Conservation (phyloP, 2,797 vertebrate species). For the Paratrypauchen microcephalus region DNA sequence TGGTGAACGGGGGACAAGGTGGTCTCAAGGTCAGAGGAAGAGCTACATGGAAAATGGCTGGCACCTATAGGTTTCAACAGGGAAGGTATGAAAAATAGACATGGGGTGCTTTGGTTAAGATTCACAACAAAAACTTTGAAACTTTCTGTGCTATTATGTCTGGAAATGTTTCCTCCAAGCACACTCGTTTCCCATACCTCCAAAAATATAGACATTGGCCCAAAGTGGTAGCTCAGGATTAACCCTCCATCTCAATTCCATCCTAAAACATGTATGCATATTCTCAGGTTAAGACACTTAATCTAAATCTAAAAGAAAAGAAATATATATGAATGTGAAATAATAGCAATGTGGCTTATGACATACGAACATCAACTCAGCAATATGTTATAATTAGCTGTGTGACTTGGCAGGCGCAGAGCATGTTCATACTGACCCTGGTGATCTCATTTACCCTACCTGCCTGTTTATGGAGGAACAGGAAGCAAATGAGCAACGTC, state of each 20-base stretch:
- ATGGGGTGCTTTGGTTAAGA: not conserved
- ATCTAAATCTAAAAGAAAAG: not conserved
- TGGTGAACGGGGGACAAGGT: slow-evolving; percentile 67
- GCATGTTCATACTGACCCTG: slow-evolving; percentile 53
- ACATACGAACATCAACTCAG: slow-evolving; percentile 5
- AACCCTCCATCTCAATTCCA: not conserved
- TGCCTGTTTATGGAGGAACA: slow-evolving; percentile 55
- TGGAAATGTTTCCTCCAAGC: not conserved
- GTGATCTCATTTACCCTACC: slow-evolving; percentile 55
- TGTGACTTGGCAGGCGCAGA: slow-evolving; percentile 31
- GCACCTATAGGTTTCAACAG: slow-evolving; percentile 17
- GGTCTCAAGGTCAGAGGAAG: slow-evolving; percentile 72
- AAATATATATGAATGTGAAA: not conserved
- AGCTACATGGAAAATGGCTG: slow-evolving; percentile 25
- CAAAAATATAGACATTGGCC: not conserved
- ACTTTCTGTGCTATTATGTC: not conserved
- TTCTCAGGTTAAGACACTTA: not conserved
- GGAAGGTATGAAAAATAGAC: not conserved
- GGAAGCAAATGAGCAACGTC: slow-evolving; percentile 54
- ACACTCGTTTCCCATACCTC: not conserved
- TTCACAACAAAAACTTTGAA: not conserved
- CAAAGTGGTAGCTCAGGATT: not conserved
- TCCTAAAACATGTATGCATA: not conserved
- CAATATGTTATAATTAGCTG: slow-evolving; percentile 43
- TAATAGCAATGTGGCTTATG: not conserved